phyloP scores from a whole-genome alignment of 2,797 vertebrate genomes.

The Bovichtus variegatus region DNA sequence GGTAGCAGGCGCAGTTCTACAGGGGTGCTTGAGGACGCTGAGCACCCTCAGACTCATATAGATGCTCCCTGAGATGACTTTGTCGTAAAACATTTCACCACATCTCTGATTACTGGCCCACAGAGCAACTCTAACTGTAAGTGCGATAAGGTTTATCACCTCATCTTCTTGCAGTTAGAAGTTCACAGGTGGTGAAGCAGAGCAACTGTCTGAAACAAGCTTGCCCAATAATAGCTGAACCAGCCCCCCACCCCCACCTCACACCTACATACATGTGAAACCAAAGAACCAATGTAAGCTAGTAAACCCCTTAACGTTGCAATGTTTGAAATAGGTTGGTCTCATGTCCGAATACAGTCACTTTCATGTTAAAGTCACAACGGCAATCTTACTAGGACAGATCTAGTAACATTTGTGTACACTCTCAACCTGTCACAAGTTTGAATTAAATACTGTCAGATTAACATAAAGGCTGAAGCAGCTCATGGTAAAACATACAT shows the following conservation, averaged over 20 bases:
- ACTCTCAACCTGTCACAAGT: background rate
- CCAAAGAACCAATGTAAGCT: background rate
- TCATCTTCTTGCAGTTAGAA: background rate
- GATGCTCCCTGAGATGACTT: slow-evolving; percentile 19
- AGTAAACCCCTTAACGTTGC: background rate
- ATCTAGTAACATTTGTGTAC: background rate
- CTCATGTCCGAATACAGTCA: background rate
- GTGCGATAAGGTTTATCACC: background rate
- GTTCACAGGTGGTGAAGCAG: background rate
- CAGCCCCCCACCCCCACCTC: background rate
- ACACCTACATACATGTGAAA: slow-evolving; percentile 1
- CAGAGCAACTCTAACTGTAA: background rate
- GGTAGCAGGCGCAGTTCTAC: slow-evolving; percentile 18
- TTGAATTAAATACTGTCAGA: background rate
- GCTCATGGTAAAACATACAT: background rate
- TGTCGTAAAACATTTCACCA: slow-evolving; percentile 12
- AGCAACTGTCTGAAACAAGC: background rate
- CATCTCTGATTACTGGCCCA: background rate
- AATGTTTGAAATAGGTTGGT: no score
- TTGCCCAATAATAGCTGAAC: background rate
- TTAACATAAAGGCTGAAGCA: background rate
- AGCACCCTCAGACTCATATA: slow-evolving; percentile 28
- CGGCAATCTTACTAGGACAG: background rate
- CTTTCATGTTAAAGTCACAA: background rate
- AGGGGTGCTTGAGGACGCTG: slow-evolving; percentile 20